These are phyloP conservation scores for Chironomus striatipennis DNA, from an alignment of 1,140 invertebrate genomes.

Conservation along the genomic window DNA sequence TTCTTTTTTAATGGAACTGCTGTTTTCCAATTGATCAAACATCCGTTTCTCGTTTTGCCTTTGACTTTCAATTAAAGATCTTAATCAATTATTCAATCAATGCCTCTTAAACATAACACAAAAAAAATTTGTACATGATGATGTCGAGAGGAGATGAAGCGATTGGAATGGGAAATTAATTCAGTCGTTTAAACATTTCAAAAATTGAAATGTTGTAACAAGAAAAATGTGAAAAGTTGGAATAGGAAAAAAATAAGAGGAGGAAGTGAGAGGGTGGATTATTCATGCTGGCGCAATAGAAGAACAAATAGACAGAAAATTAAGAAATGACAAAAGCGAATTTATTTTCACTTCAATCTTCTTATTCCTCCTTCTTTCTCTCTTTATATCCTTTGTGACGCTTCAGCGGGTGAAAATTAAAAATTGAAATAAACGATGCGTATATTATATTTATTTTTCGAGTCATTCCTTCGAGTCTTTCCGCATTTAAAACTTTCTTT, in stretches of 20 bases:
- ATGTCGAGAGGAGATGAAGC: too few relatives aligned
- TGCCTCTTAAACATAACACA: neutral
- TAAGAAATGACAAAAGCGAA: neutral
- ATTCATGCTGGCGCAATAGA: neutral
- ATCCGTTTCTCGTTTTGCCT: neutral
- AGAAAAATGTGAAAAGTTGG: neutral
- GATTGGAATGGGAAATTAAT: neutral
- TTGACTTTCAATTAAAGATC: slow-evolving; percentile 21
- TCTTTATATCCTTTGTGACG: neutral
- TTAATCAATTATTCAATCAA: slow-evolving; percentile 20
- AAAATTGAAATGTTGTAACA: neutral
- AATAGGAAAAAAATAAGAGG: neutral
- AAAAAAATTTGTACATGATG: neutral
- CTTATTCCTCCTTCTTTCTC: neutral
- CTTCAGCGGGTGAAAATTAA: slow-evolving; percentile 20
- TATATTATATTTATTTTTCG: slow-evolving; percentile 7
- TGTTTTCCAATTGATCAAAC: slow-evolving; percentile 8
- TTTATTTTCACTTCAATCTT: neutral
- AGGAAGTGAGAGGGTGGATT: neutral
- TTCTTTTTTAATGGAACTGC: neutral
- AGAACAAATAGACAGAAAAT: neutral
- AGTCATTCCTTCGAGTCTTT: neutral
- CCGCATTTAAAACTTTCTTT: neutral
- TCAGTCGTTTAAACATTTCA: slow-evolving; percentile 20
- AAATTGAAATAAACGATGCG: slow-evolving; percentile 21